A percentile compares a stretch with the other conserved stretches of the same genome.
Evolutionary conservation across 2,797 vertebrate species (phyloP).

Genomic region (Chloroceryle amazona): DNA sequence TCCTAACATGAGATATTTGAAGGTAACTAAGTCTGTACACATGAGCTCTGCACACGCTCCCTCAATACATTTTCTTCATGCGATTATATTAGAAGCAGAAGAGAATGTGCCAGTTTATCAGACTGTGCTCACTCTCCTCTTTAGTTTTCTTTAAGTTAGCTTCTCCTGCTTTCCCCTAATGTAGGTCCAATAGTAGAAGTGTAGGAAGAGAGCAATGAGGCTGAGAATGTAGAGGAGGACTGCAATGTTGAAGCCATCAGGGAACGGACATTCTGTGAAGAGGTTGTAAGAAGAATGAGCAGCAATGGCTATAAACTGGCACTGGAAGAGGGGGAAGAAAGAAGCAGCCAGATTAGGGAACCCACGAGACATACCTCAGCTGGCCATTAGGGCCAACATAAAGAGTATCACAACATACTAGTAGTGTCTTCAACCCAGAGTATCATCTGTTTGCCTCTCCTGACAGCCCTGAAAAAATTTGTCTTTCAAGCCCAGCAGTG

Average conservation of each 20-base stretch:
- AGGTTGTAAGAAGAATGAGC: constrained; percentile 80
- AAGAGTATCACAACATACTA: not conserved
- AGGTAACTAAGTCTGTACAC: not conserved
- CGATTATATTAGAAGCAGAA: not conserved
- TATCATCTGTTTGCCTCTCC: not conserved
- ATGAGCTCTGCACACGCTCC: not conserved
- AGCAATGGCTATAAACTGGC: constrained; percentile 80
- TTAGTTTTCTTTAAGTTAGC: not conserved
- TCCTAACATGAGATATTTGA: not conserved
- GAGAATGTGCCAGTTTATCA: not conserved
- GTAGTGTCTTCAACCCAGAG: not conserved
- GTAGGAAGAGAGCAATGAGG: constrained; percentile 81
- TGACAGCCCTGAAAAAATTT: not conserved
- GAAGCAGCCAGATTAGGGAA: constrained; percentile 4
- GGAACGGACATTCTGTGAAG: constrained; percentile 79
- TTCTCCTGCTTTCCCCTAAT: constrained; percentile 68
- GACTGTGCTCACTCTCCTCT: not conserved
- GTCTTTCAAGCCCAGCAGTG: not conserved
- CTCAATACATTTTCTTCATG: not conserved
- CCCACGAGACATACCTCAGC: not conserved
- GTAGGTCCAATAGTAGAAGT: constrained; percentile 80
- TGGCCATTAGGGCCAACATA: not conserved
- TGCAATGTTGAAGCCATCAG: constrained; percentile 72
- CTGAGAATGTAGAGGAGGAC: constrained; percentile 78
- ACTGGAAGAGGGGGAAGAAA: constrained; percentile 61